These are phyloP conservation scores for Flexamia atlantica DNA, from an alignment of 2,888 invertebrate genomes.

Conservation along the genomic window DNA sequence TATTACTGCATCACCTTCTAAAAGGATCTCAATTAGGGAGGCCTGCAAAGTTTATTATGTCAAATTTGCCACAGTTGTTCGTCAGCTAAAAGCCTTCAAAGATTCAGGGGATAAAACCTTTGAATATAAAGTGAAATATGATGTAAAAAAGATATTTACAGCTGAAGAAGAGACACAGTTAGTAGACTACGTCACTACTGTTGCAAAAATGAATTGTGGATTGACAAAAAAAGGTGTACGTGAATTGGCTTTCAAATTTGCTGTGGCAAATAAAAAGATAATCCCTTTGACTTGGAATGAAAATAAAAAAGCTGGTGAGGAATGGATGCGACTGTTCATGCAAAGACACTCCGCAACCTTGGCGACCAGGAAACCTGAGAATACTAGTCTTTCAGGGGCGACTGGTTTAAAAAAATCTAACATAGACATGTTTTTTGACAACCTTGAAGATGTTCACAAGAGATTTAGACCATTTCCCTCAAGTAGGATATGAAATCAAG, in stretches of 20 bases:
- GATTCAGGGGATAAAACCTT: neutral
- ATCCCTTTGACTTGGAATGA: constrained; percentile 43
- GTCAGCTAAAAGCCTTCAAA: neutral
- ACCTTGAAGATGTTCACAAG: constrained; percentile 64
- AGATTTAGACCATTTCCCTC: constrained; percentile 35
- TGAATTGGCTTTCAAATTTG: constrained; percentile 56
- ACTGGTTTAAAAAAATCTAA: constrained; percentile 57
- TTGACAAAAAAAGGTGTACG: constrained; percentile 56
- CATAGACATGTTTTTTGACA: constrained; percentile 57
- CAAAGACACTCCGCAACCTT: constrained; percentile 53
- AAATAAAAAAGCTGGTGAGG: constrained; percentile 52
- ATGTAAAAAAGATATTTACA: constrained; percentile 58
- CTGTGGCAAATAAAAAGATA: constrained; percentile 52
- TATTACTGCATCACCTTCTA: constrained; percentile 32
- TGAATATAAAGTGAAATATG: constrained; percentile 34
- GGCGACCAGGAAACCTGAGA: constrained; percentile 53
- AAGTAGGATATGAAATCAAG: constrained; percentile 72
- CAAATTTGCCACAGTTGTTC: constrained; percentile 29
- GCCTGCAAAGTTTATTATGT: constrained; percentile 57
- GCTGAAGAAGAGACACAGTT: constrained; percentile 49
- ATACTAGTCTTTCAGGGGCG: constrained; percentile 40
- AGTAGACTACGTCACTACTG: constrained; percentile 54
- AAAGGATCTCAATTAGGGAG: constrained; percentile 52
- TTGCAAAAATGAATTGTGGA: constrained; percentile 57
- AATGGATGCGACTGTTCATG: constrained; percentile 55